Base-by-base conservation (phyloP, 2,113 vertebrate genomes). In the Eubucco bourcierii region DNA sequence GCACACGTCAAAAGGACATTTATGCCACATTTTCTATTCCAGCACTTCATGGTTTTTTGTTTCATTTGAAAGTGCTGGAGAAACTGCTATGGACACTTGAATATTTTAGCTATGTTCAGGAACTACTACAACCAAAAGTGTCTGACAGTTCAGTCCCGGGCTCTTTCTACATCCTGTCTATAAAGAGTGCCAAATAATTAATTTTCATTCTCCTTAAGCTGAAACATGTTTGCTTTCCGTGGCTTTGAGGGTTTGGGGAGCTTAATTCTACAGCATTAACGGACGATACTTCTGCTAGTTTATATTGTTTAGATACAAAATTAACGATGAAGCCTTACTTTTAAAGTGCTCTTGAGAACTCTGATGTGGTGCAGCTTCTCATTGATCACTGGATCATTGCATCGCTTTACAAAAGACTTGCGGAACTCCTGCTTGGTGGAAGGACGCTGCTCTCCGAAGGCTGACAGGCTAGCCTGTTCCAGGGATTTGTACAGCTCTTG, bases 331-430 rank as follows among this genome's bases (percentile, higher is more conserved):
- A 70, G 55, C 55, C 97, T 95, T 98, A 99, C 99, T 98, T 99
- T 99, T 94, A 99, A 97, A 88, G 99, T 99, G 97, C 98, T 99
- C 94, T 98, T 98, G 77, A 99, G 98, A 66, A 97, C 98, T 91
- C 99, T 97, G 96, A 99, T 98, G 84, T 98, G 98, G 95, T 99
- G 98, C 73, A 99, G 98, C 91, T 98, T 98, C 68, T 99, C 98
- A 33, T 99, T 99, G 87, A 99, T 97, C 53, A 98, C 95, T 3
- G 99, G 99, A 96, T 99, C 98, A 11, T 98, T 98, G 83, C 97
- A 97, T 77, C 98, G 95, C 93, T 98, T 98, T 66, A 98, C 95
- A 58, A 99, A 99, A 39, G 98, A 98, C 84, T 97, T 98, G 56
- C 98, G 97, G 77, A 98, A 98, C 90, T 99, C 99, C 97, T 99